Base-by-base conservation (phyloP, 1,140 invertebrate species). In the Drosophila willistoni region DNA sequence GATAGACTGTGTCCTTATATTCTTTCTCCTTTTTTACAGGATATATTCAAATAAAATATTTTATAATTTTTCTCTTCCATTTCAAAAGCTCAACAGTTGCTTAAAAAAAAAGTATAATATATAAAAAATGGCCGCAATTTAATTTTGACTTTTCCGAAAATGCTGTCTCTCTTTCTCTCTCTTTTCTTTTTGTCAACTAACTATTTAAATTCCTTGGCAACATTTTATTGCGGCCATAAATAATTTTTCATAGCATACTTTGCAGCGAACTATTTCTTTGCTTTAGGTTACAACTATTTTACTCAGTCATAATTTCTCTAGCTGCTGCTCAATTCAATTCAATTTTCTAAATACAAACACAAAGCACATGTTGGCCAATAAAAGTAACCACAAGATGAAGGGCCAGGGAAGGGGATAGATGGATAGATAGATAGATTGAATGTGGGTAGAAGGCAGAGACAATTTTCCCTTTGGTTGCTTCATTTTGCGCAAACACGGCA, bases 401-500 rank as follows among this genome's bases (percentile, higher is more conserved):
- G 78, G 51, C 12, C 29, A 2, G 2, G 55, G 56, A 6, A 12
- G 6, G 13, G 29, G 42, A n/a, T n/a, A n/a, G 25, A n/a, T 14
- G 12, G 54, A 73, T n/a, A 36, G 33, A 14, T 42, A 5, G 63
- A 12, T 51, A 51, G 44, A 51, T 51, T 51, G 44, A 51, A 51
- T 12, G 44, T 6, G 14, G 14, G 44, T n/a, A 3, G n/a, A 14
- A 47, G 44, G 2, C 44, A 51, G 17, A 51, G 44, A 84, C 81
- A 84, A 84, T 84, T 84, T 84, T 84, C 69, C 76, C 82, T 51
- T 82, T 70, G 70, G 68, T 84, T 84, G 81, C 73, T 80, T 77
- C 73, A 82, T 76, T 84, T 85, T 85, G 73, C 81, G 77, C 67
- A 79, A 85, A 85, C 81, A 85, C 81, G 81, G 81, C 81, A 85